These are phyloP conservation scores for Pica pica DNA, from an alignment of 2,113 vertebrate species.

Conservation along the genomic window DNA sequence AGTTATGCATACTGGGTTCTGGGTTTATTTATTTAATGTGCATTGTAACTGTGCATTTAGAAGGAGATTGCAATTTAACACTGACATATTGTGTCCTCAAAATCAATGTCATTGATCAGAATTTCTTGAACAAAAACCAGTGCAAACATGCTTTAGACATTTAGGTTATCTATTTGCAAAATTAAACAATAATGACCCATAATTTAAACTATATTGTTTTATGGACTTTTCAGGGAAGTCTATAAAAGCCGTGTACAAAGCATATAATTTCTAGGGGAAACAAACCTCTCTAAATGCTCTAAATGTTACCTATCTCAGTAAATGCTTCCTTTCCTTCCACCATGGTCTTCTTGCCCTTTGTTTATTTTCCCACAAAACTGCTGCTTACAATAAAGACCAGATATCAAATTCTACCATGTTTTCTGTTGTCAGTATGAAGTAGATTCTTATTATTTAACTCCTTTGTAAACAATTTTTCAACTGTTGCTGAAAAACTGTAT, in stretches of 20 bases:
- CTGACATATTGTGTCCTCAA: background rate
- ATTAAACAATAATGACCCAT: background rate
- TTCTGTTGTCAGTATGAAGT: background rate
- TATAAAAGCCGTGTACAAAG: background rate
- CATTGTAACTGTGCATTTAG: background rate
- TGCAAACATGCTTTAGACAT: background rate
- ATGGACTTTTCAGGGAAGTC: background rate
- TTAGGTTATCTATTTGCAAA: slow-evolving; percentile 18
- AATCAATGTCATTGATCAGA: slow-evolving; percentile 28
- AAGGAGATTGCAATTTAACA: background rate
- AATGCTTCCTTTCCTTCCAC: background rate
- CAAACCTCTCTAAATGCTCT: background rate
- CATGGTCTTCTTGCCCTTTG: background rate
- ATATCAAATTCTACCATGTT: background rate
- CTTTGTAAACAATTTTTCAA: background rate
- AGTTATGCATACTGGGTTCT: background rate
- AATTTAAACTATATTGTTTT: background rate
- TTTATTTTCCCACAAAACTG: background rate
- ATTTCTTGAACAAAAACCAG: background rate
- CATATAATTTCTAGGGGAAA: background rate
- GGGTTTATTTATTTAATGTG: slow-evolving; percentile 21
- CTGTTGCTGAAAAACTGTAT: background rate
- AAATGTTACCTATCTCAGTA: background rate
- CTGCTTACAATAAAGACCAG: background rate
- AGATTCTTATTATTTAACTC: background rate